Percentiles rank a stretch among this genome's conserved stretches.
phyloP scores from a whole-genome alignment of 2,888 invertebrate species.

The Xestia c-nigrum region DNA sequence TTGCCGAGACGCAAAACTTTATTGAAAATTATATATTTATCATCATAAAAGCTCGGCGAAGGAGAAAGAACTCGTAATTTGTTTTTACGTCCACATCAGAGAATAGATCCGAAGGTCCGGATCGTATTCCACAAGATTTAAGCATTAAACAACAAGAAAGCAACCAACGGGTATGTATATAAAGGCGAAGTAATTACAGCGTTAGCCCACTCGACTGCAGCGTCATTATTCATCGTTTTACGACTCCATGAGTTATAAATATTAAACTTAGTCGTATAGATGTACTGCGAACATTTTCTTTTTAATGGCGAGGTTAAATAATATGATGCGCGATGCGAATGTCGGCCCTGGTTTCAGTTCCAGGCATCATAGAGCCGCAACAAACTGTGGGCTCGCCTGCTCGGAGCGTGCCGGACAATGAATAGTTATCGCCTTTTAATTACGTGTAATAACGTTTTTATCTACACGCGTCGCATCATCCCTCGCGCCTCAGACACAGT shows the following conservation, averaged over 20 bases:
- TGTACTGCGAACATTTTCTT: constrained; percentile 90
- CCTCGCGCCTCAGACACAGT: constrained; percentile 67
- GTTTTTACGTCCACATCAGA: constrained; percentile 80
- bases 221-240: constrained; percentile 91
- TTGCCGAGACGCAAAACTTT: constrained; percentile 57
- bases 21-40: constrained; percentile 69
- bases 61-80: constrained; percentile 79
- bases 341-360: constrained; percentile 81
- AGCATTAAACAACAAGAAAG: constrained; percentile 88
- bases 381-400: constrained; percentile 76
- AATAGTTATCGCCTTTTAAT: constrained; percentile 86
- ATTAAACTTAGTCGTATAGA: constrained; percentile 90
- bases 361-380: constrained; percentile 78
- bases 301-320: constrained; percentile 89
- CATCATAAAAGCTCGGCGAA: constrained; percentile 70
- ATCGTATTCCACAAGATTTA: constrained; percentile 85
- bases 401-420: constrained; percentile 80
- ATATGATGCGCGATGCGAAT: constrained; percentile 86
- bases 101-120: constrained; percentile 79
- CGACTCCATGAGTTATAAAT: constrained; percentile 90
- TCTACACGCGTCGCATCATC: constrained; percentile 76
- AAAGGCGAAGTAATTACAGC: constrained; percentile 89
- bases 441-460: constrained; percentile 84
- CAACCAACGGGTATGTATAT: constrained; percentile 85
- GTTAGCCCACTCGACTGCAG: constrained; percentile 88